A percentile compares a stretch with the other conserved stretches of the same genome.
Evolutionary conservation across 1,140 invertebrate genomes (phyloP).

Genomic region (Chironomus striatipennis): DNA sequence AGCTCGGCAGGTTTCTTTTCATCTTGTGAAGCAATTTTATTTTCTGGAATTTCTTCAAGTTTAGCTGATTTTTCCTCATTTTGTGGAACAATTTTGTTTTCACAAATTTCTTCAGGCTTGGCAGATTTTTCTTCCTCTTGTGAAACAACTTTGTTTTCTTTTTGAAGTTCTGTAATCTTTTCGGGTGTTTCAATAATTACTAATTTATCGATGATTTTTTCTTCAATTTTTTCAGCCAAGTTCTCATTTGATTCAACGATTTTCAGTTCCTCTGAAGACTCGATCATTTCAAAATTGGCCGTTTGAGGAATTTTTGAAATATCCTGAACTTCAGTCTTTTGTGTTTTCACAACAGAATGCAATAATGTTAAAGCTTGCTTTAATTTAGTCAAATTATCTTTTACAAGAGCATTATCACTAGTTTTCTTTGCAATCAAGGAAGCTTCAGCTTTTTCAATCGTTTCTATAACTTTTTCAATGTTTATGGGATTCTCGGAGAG

Average conservation of each 20-base stretch:
- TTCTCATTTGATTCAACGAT: neutral
- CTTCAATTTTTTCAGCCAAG: constrained; percentile 19
- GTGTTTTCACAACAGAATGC: neutral
- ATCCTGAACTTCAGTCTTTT: neutral
- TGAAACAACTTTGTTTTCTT: neutral
- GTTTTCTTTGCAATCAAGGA: constrained; percentile 25
- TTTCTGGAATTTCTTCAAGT: constrained; percentile 28
- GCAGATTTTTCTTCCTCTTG: neutral
- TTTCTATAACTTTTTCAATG: constrained; percentile 17
- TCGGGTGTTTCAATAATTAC: constrained; percentile 26
- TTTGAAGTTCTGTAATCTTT: constrained; percentile 28
- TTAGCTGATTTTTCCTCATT: constrained; percentile 26
- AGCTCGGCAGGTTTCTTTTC: neutral
- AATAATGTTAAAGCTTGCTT: neutral
- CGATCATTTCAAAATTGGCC: neutral
- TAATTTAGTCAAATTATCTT: neutral
- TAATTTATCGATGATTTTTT: constrained; percentile 29
- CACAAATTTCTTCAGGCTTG: constrained; percentile 26
- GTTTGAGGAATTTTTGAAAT: neutral
- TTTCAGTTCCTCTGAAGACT: neutral
- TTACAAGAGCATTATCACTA: neutral
- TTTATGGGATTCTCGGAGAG: constrained; percentile 20
- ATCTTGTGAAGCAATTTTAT: neutral
- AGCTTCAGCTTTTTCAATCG: constrained; percentile 27
- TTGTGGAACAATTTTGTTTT: neutral